Percentiles rank a stretch among this genome's conserved stretches.
phyloP scores from a whole-genome alignment of 1,140 invertebrate genomes.

The Brachionus paranguensis region DNA sequence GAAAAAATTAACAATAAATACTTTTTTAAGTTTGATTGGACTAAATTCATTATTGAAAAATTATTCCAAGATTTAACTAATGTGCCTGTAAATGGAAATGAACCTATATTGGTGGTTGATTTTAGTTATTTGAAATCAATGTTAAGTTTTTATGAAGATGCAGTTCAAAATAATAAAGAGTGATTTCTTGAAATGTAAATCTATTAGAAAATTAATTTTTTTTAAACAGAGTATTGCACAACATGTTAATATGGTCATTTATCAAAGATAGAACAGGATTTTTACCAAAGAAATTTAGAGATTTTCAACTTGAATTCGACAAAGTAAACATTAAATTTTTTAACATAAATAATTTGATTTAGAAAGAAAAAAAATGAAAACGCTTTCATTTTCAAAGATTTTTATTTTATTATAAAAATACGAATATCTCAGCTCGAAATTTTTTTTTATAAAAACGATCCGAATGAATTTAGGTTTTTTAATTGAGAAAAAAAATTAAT shows the following conservation, averaged over 20 bases:
- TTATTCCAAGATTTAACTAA: not conserved
- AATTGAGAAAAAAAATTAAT: no score
- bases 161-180: not conserved
- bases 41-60: not conserved
- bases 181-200: not conserved
- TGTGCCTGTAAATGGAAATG: not conserved
- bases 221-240: not conserved
- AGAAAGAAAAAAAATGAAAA: no score
- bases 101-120: constrained; percentile 18
- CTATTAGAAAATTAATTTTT: not conserved
- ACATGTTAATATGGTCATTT: constrained; percentile 30
- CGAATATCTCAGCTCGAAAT: no score
- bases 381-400: not conserved
- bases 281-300: constrained; percentile 25
- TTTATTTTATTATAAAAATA: not conserved
- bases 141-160: not conserved
- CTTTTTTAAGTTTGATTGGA: constrained; percentile 30
- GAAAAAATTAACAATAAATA: not conserved
- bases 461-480: no score
- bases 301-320: constrained; percentile 23
- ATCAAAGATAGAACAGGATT: not conserved
- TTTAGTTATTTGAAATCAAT: constrained; percentile 2
- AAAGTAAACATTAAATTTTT: not conserved
- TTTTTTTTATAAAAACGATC: no score
- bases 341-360: no score